Base-by-base conservation (phyloP, 2,888 invertebrate genomes). In the Stenoptilia bipunctidactyla region DNA sequence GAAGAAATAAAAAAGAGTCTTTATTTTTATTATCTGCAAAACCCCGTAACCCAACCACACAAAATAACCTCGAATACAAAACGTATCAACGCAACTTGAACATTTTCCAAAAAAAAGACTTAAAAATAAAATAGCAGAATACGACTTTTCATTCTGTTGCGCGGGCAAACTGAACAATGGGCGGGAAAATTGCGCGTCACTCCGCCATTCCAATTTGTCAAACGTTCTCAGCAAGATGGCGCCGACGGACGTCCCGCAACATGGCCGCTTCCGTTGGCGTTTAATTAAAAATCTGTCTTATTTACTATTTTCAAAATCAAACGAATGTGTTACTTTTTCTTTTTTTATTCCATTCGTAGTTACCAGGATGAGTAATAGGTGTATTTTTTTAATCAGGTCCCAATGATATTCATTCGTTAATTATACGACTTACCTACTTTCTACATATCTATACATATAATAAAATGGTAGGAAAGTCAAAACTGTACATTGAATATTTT, bases 121-220 rank as follows among this genome's bases (percentile, higher is more conserved):
- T 60, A 65, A 61, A 61, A 61, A 65, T 50, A 42, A 54, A 57
- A 56, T 54, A 66, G 61, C 20, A 3, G 63, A 66, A 68, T 58
- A 58, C 72, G 76, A 76, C 73, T 80, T 83, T 80, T 83, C 82
- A 83, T 83, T 80, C 74, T 74, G 76, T 77, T 70, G 79, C 66
- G 68, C 68, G 69, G 68, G 71, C 69, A 75, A 75, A 70, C 72
- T 74, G 79, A 77, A 83, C 82, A 82, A 82, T 79, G 65, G 76
- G 74, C 71, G 77, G 77, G 76, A 79, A 82, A 82, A 82, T 82
- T 82, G 80, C 82, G 80, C 82, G 83, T 83, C 83, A 83, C 79
- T 77, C 77, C 71, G 65, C 67, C 76, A 70, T 75, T 77, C 76
- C 83, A 82, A 83, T 83, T 83, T 83, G 82, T 83, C 82, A 83